Evolutionary conservation across 2,888 invertebrate species (phyloP), one percentile per base, ranked within the genome.

Genomic region (Thymelicus acteon): DNA sequence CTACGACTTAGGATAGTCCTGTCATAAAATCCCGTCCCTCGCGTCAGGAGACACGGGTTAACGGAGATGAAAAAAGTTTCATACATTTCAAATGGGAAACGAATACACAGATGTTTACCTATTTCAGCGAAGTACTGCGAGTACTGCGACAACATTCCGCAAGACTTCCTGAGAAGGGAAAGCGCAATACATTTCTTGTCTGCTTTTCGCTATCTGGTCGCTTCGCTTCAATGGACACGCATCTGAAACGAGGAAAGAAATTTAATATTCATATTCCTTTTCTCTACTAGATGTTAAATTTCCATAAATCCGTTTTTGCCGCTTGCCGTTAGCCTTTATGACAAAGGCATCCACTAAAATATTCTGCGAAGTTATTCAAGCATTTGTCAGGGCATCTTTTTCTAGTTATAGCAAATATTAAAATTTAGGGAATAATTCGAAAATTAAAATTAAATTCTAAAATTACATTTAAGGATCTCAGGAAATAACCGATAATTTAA

Each of bases 61-160:
- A 19, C 52, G 52, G 52, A 52, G 52, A 52, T 52, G 52, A 52
- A 52, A 52, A 52, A 52, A 52, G 52, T 52, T 52, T 52, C n/a
- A 49, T 49, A 49, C 49, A 49, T 49, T 15, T 49, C 15, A 49
- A 49, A 49, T 49, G 49, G n/a, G 49, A 49, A 49, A 49, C 7
- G 15, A 49, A 52, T 52, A 52, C 52, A 52, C 19, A 52, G 52
- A 7, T 52, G 52, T 52, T 24, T 52, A 52, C 52, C 19, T 24
- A 24, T 52, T 24, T 52, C 15, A 10, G 2, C 52, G 49, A 49
- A 49, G 19, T 52, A 24, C 31, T 31, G 31, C 5, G 31, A 31
- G 6, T 7, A 52, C 2, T 8, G 52, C 52, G 52, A 49, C n/a
- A 49, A 52, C 24, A 52, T 24, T 10, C 52, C 24, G 10, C 24